Evolutionary conservation across 2,888 invertebrate genomes (phyloP).

Genomic region (Archips crataeganus): DNA sequence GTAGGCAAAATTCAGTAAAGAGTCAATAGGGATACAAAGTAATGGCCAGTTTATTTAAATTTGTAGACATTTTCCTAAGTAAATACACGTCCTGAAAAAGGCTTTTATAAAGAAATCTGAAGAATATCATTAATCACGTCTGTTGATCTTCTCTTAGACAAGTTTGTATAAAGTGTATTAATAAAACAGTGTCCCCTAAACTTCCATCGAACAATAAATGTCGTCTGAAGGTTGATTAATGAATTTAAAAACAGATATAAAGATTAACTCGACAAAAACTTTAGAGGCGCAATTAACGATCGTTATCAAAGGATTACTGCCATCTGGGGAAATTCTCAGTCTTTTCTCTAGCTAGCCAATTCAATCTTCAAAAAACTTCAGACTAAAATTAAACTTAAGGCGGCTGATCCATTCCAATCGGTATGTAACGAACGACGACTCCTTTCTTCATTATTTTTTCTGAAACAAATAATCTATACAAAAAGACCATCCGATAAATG

Average conservation of each 20-base stretch:
- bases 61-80: slow-evolving; percentile 25
- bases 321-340: not conserved
- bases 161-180: slow-evolving; percentile 40
- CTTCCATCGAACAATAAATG: slow-evolving; percentile 37
- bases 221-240: slow-evolving; percentile 38
- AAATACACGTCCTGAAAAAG: slow-evolving; percentile 22
- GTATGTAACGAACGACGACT: too few species aligned
- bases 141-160: slow-evolving; percentile 32
- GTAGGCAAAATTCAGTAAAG: slow-evolving; percentile 1
- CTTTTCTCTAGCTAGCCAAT: not conserved
- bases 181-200: slow-evolving; percentile 32
- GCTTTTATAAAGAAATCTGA: slow-evolving; percentile 36
- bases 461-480: too few species aligned
- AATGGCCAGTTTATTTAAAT: slow-evolving; percentile 18
- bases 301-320: slow-evolving; percentile 37
- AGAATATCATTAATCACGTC: slow-evolving; percentile 39
- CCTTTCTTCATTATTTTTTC: too few species aligned
- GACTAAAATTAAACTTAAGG: not conserved
- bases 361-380: not conserved
- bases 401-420: too few species aligned
- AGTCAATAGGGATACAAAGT: slow-evolving; percentile 12
- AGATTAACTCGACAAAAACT: slow-evolving; percentile 36
- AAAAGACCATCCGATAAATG: too few species aligned
- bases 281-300: slow-evolving; percentile 32
- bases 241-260: slow-evolving; percentile 35